These are phyloP conservation scores for Limonius californicus DNA, from an alignment of 1,140 invertebrate genomes.

Conservation along the genomic window DNA sequence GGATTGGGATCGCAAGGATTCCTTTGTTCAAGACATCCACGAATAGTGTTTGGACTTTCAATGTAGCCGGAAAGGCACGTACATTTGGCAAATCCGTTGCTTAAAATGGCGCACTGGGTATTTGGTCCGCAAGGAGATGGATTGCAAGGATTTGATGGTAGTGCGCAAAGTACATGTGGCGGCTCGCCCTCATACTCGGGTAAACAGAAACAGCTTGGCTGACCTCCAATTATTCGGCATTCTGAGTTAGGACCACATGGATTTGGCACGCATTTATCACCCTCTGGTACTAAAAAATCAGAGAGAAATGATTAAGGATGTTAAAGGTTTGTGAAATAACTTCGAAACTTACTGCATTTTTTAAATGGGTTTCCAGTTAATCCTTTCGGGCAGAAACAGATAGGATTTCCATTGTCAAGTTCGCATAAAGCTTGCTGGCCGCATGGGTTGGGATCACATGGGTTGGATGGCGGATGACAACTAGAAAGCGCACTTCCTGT, in stretches of 20 bases:
- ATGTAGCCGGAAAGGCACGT: slow-evolving; percentile 78
- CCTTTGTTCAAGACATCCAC: slow-evolving; percentile 71
- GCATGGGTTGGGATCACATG: slow-evolving; percentile 80
- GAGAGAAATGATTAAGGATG: slow-evolving; percentile 15
- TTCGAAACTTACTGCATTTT: slow-evolving; percentile 77
- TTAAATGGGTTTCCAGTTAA: slow-evolving; percentile 88
- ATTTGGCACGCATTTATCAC: slow-evolving; percentile 77
- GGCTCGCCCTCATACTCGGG: slow-evolving; percentile 86
- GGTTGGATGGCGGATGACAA: slow-evolving; percentile 61
- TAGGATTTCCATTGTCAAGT: slow-evolving; percentile 78
- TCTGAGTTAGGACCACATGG: slow-evolving; percentile 80
- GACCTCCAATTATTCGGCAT: slow-evolving; percentile 66
- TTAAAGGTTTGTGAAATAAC: slow-evolving; percentile 10
- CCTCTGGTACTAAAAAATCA: slow-evolving; percentile 73
- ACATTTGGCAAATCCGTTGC: slow-evolving; percentile 83
- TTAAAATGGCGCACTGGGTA: slow-evolving; percentile 74
- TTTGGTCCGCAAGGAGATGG: slow-evolving; percentile 85
- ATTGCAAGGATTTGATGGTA: slow-evolving; percentile 73
- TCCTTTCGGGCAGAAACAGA: slow-evolving; percentile 86
- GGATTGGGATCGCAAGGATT: slow-evolving; percentile 80
- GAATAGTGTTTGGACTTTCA: slow-evolving; percentile 82
- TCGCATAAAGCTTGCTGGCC: slow-evolving; percentile 80
- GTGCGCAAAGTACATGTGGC: slow-evolving; percentile 59
- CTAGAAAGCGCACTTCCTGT: slow-evolving; percentile 63
- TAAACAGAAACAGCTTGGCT: slow-evolving; percentile 77